phyloP scores from a whole-genome alignment of 2,797 vertebrate species.

The Thunnus albacares region DNA sequence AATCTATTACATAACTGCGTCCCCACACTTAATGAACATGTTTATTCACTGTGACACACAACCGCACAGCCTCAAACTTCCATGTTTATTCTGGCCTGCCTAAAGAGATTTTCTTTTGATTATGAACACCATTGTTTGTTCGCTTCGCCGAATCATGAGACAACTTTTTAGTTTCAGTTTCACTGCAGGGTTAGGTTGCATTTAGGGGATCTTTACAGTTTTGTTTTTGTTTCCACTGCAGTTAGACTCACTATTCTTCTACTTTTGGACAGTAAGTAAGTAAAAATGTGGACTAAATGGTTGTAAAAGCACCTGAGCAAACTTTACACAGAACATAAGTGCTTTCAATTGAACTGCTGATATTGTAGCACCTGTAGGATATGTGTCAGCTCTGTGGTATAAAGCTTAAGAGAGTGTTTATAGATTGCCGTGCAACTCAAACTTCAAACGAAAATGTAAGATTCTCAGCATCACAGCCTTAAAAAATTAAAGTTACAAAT shows the following conservation, averaged over 20 bases:
- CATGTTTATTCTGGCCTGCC: conserved; percentile 8
- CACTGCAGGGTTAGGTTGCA: neutral
- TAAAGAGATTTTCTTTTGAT: neutral
- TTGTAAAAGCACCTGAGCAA: neutral
- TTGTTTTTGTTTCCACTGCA: neutral
- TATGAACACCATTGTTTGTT: fast-evolving
- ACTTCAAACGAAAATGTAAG: neutral
- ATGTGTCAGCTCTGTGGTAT: neutral
- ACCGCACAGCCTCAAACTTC: neutral
- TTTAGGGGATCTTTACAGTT: neutral
- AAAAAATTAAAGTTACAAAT: neutral
- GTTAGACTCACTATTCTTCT: too few species aligned
- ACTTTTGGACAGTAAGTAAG: too few species aligned
- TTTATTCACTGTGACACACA: conserved; percentile 13
- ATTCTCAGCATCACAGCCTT: neutral
- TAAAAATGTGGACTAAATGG: neutral
- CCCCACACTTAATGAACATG: conserved; percentile 20
- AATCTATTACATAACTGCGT: conserved; percentile 37
- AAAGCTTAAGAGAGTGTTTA: neutral
- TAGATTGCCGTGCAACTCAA: neutral
- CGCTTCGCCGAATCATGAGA: neutral
- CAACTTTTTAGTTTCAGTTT: conserved; percentile 20
- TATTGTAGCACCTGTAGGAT: neutral
- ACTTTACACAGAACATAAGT: too few species aligned
- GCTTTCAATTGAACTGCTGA: neutral